Percentiles rank a stretch among this genome's conserved stretches.
These are phyloP conservation scores for Drosophila punjabiensis DNA, from an alignment of 1,140 invertebrate species.

Conservation along the genomic window DNA sequence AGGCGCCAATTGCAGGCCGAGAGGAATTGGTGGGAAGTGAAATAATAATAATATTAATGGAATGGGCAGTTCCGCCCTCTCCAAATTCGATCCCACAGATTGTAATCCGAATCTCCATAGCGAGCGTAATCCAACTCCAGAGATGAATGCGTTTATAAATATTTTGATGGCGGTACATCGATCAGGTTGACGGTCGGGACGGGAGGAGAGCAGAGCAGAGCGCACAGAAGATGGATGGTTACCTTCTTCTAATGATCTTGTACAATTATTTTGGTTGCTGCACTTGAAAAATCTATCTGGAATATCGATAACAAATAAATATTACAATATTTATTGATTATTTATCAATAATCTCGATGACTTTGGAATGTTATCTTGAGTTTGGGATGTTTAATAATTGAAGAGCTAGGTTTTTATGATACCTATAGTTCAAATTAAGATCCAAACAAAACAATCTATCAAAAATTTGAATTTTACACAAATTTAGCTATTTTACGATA, in stretches of 20 bases:
- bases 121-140: conserved; percentile 32
- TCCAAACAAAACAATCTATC: too few species aligned
- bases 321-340: background rate
- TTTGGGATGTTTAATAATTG: background rate
- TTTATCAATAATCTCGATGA: background rate
- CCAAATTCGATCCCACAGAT: conserved; percentile 7
- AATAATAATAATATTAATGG: background rate
- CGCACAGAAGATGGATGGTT: conserved; percentile 46
- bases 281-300: conserved; percentile 11
- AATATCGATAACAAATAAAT: background rate
- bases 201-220: conserved; percentile 5
- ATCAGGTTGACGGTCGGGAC: conserved; percentile 37
- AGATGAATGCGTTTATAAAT: conserved; percentile 82
- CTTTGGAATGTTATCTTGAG: too few species aligned
- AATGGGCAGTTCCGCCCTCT: conserved; percentile 26
- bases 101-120: conserved; percentile 36
- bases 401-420: too few species aligned
- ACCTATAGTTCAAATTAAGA: too few species aligned
- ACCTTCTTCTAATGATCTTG: conserved; percentile 72
- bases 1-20: conserved; percentile 73
- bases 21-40: conserved; percentile 11
- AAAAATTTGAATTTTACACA: too few species aligned
- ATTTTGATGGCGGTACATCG: conserved; percentile 75
- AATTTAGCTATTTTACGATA: too few species aligned
- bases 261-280: conserved; percentile 64